Evolutionary conservation across 2,113 vertebrate species (phyloP), one percentile per base, ranked within the genome.

Genomic region (Hypomesus transpacificus): DNA sequence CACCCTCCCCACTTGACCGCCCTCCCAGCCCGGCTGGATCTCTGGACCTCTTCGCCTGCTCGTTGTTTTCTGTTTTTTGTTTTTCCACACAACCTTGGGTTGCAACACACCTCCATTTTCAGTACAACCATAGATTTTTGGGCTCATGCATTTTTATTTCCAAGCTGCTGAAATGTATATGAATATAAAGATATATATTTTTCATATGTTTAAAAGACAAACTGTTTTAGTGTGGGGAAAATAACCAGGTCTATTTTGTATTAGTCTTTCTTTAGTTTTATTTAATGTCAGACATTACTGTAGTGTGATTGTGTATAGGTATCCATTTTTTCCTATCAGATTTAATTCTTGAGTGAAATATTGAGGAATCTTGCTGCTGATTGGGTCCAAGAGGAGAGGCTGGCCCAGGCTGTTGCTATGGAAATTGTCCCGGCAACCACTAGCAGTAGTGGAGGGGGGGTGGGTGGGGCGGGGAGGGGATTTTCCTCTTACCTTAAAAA

Each of bases 241-340:
- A 93, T 92, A 92, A 94, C 93, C 92, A 91, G 92, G 91, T 93
- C 90, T 94, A 93, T 92, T 92, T 95, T 95, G 87, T 92, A 92
- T 90, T 95, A 90, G 91, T 93, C 80, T 92, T 93, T 56, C 67
- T 79, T 87, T 92, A 90, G 90, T 92, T 88, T 91, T 93, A 91
- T 94, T 96, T 95, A 96, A 96, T 92, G 93, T 93, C 91, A 89
- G 93, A 92, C 93, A 93, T 98, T 97, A 97, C 95, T 97, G 95
- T 96, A 96, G 95, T 94, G 92, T 94, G 95, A 93, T 87, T 95
- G 94, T 95, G 92, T 93, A 86, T 94, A 94, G 91, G 85, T 89
- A 86, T 80, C 87, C 86, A 85, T 83, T 76, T 73, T 82, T 61
- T 70, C 71, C 69, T 73, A 50, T 84, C 75, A 20, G 73, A 80